Base-by-base conservation (phyloP, 2,797 vertebrate species). In the Crenichthys baileyi region DNA sequence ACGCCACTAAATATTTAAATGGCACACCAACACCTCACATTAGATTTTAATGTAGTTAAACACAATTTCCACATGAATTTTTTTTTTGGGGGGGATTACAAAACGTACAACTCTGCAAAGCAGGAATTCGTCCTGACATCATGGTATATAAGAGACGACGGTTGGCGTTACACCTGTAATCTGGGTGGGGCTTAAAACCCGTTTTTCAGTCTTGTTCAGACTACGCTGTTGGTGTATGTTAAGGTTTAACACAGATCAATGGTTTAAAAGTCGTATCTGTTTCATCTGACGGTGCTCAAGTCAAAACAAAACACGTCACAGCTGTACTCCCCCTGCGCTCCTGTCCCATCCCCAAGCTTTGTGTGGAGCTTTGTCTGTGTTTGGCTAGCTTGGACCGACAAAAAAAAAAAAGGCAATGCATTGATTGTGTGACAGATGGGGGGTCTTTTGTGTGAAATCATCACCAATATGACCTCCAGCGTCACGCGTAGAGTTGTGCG, bases 401-500 rank as follows among this genome's bases (percentile, higher is more conserved):
- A 85, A 77, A 73, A 67, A 13, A 8, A 48, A 8, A 48, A 2
- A 48, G 72, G 76, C 78, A 71, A 76, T n/a, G 81, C 85, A 74
- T 75, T 72, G 84, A 82, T 85, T 56, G 81, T 87, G 91, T 91
- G 91, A 92, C 92, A 95, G 93, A 94, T 94, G 67, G 67, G 67
- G 24, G 94, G 93, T 71, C 79, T 90, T 93, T 93, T 93, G 92
- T 94, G 90, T 79, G 83, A 85, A 85, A 86, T 76, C 82, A 83
- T 87, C 86, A 58, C 87, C 80, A 84, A 85, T 90, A 92, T 94
- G 92, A 94, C 91, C 94, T 93, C 91, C 84, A 83, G 89, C 92
- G 92, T 93, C 92, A 90, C 84, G 85, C 91, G 92, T 83, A 83
- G 89, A 89, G 91, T 75, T 58, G 83, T 90, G 92, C 93, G 91